A percentile compares a stretch with the other conserved stretches of the same genome.
phyloP scores from a whole-genome alignment of 37 sponge, comb jelly and placozoan species.

The Tethya wilhelma region DNA sequence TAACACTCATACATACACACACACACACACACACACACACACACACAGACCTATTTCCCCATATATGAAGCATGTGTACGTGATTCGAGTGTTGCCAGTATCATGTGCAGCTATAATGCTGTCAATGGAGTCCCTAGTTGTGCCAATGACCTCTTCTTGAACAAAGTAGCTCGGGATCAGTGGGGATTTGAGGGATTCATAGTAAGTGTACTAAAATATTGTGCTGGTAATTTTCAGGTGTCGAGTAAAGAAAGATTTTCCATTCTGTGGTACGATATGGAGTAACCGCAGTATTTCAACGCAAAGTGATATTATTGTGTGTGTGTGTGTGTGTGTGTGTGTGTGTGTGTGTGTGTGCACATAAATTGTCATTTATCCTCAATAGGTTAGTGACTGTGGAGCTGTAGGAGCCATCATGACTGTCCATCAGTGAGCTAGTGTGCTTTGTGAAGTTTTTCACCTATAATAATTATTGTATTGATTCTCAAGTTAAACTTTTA shows the following conservation, averaged over 20 bases:
- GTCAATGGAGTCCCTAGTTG: slow-evolving; percentile 84
- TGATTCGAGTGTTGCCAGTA: slow-evolving; percentile 42
- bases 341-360: neutral
- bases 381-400: slow-evolving; percentile 86
- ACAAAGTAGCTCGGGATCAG: slow-evolving; percentile 61
- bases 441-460: too few relatives aligned
- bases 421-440: slow-evolving; percentile 71
- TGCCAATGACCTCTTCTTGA: slow-evolving; percentile 72
- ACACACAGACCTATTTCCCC: slow-evolving; percentile 62
- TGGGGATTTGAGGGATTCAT: slow-evolving; percentile 76
- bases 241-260: neutral
- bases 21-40: slow-evolving; percentile 2
- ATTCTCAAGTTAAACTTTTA: too few relatives aligned
- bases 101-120: slow-evolving; percentile 89
- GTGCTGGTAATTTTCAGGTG: neutral
- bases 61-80: slow-evolving; percentile 69
- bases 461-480: neutral
- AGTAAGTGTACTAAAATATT: slow-evolving; percentile 12
- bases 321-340: neutral
- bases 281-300: neutral
- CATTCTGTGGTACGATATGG: neutral
- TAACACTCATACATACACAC: neutral
- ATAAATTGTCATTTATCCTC: neutral
- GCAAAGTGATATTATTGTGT: neutral
- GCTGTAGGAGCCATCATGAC: slow-evolving; percentile 61